Base-by-base conservation (phyloP, 1,140 invertebrate genomes). In the Anoplophora glabripennis region DNA sequence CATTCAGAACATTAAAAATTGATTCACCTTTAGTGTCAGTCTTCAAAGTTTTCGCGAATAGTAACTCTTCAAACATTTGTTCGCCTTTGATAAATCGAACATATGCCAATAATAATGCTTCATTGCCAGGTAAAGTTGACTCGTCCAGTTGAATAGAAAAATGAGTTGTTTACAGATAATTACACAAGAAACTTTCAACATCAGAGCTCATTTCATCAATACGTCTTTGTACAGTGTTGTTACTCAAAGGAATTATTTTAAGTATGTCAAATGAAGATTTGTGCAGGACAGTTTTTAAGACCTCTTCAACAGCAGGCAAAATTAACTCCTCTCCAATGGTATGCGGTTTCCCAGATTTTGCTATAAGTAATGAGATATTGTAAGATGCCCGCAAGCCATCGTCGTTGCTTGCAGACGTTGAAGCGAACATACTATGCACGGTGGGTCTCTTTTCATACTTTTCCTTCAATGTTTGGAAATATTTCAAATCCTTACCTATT, bases 21-120 rank as follows among this genome's bases (percentile, higher is more conserved):
- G 69, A 71, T 74, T 75, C 68, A 40, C 69, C 67, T 75, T 74
- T 76, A 68, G 68, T 76, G n/a, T n/a, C n/a, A n/a, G n/a, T n/a
- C n/a, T n/a, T n/a, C n/a, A n/a, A n/a, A n/a, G n/a, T 72, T 75
- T 51, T 77, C 2, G 67, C 63, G 38, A 76, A 76, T 34, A 72
- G 62, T 47, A 77, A 45, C 66, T 75, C 63, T 69, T 69, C 52
- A 36, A 55, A 36, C 41, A 70, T 73, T 74, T 75, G 53, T 72
- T 77, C 53, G 8, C 69, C 49, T 57, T 65, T 75, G 66, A 76
- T 47, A 68, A 75, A 75, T 46, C 66, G 55, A 57, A 77, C 66
- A 70, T 72, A 75, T 60, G 71, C 64, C 62, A 76, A 71, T 65
- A 77, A 70, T 67, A 70, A n/a, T n/a, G n/a, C n/a, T n/a, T n/a